phyloP scores from a whole-genome alignment of 2,797 vertebrate genomes.

The Microctenopoma lineatum region DNA sequence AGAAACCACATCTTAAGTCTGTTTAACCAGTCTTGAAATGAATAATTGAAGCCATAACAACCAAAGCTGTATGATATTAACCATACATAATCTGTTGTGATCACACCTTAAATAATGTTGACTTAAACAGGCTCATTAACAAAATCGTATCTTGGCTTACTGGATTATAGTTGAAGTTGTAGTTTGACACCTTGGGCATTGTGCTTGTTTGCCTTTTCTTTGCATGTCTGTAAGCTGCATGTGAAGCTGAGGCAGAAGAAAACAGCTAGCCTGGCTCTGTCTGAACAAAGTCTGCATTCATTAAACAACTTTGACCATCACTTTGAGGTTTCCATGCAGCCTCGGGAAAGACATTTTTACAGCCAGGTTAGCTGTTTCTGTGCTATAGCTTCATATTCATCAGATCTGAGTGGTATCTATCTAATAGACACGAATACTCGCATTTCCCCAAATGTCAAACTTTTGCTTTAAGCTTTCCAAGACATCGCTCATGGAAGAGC shows the following conservation, averaged over 20 bases:
- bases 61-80: not conserved
- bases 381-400: not conserved
- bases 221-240: not conserved
- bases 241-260: not conserved
- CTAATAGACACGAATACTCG: not conserved
- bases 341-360: not conserved
- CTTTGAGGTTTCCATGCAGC: not conserved
- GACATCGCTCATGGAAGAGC: not conserved
- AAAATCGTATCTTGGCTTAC: not conserved
- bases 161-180: not conserved
- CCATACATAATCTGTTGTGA: not conserved
- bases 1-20: not conserved
- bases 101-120: not conserved
- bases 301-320: not conserved
- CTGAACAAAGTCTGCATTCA: not conserved
- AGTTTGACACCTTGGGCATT: not conserved
- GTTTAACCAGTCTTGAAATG: no score
- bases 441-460: constrained; percentile 3
- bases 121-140: no score
- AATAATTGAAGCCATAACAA: not conserved
- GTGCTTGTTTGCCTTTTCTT: not conserved
- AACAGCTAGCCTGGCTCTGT: not conserved
- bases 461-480: constrained; percentile 1
- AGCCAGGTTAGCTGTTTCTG: not conserved
- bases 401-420: not conserved